Evolutionary conservation across 2,113 vertebrate genomes (phyloP), one percentile per base, ranked within the genome.

Genomic region (Ancistrus triradiatus): DNA sequence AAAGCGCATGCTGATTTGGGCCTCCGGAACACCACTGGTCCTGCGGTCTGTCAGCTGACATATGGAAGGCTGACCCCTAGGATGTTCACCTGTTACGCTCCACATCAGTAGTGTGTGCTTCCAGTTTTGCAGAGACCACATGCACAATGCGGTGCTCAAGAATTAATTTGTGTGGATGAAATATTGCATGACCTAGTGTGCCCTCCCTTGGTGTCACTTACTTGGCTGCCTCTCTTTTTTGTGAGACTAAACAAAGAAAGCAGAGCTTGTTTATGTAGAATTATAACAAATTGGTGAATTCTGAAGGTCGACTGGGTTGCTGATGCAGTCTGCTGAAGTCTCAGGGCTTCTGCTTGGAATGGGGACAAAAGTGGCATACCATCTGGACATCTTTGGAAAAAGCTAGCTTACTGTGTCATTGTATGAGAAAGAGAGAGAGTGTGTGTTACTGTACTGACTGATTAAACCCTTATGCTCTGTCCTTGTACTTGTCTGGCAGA

Each of bases 51-150:
- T 49, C 59, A 25, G 11, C 27, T 51, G 38, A 50, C 69, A 72
- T 62, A 67, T 72, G 69, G 63, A 22, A 8, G 11, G 8, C 63
- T 43, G 58, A 43, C 19, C 27, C 15, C 7, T 17, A 4, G 52
- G 2, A 15, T 7, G 31, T 38, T 65, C 55, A 70, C 68, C 68
- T 70, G 68, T 65, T 65, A 52, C 61, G 56, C 18, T 66, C 50
- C 63, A 19, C 43, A 35, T 38, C 49, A 61, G 49, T 4, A 19
- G 35, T 24, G 14, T 18, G 10, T 6, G 21, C 35, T 50, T 22
- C 13, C 17, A 17, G 7, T 37, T 15, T 4, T 6, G 21, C 8
- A 2, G 6, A 14, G 11, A 9, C 27, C 28, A 4, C 19, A 19
- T 58, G 25, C 7, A 2, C 25, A 17, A 6, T 21, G 37, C n/a